Percentiles rank a stretch among this genome's conserved stretches.
phyloP scores from a whole-genome alignment of 2,888 invertebrate species.

The Drosophila picticornis region DNA sequence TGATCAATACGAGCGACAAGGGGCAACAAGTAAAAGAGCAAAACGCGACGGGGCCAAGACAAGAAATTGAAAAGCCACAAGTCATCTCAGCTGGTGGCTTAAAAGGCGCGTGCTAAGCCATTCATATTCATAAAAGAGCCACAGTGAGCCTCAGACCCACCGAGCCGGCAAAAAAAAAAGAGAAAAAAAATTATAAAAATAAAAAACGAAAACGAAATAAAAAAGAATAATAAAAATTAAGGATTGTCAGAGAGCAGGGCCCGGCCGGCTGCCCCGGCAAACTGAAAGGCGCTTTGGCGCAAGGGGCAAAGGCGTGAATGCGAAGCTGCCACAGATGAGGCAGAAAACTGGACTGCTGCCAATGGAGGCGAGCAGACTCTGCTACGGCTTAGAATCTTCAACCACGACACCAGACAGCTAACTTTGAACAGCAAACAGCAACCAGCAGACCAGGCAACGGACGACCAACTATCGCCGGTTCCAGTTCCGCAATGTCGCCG shows the following conservation, averaged over 20 bases:
- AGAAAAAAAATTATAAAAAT: constrained; percentile 8
- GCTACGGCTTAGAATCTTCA: constrained; percentile 42
- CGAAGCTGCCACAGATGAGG: constrained; percentile 48
- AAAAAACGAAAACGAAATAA: constrained; percentile 14
- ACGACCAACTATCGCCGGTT: constrained; percentile 68
- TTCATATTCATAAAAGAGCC: constrained; percentile 78
- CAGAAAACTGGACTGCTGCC: constrained; percentile 60
- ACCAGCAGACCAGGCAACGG: constrained; percentile 41
- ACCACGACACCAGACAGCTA: constrained; percentile 20
- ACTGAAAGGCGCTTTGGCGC: background rate
- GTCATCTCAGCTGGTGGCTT: constrained; percentile 82
- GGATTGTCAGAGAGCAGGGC: constrained; percentile 63
- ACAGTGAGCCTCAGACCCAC: constrained; percentile 39
- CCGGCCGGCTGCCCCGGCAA: constrained; percentile 26
- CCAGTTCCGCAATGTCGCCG: constrained; percentile 78
- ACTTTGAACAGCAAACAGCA: constrained; percentile 20
- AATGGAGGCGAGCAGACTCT: constrained; percentile 39
- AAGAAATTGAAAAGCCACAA: constrained; percentile 80
- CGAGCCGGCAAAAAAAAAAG: constrained; percentile 33
- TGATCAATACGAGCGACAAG: constrained; percentile 70
- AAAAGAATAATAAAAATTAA: constrained; percentile 62
- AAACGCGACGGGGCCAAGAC: constrained; percentile 42
- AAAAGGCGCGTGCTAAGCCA: constrained; percentile 81
- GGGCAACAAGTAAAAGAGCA: constrained; percentile 63
- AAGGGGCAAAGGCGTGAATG: constrained; percentile 44